A percentile compares a stretch with the other conserved stretches of the same genome.
Evolutionary conservation across 2,797 vertebrate genomes (phyloP).

Genomic region (Bufotes viridis): DNA sequence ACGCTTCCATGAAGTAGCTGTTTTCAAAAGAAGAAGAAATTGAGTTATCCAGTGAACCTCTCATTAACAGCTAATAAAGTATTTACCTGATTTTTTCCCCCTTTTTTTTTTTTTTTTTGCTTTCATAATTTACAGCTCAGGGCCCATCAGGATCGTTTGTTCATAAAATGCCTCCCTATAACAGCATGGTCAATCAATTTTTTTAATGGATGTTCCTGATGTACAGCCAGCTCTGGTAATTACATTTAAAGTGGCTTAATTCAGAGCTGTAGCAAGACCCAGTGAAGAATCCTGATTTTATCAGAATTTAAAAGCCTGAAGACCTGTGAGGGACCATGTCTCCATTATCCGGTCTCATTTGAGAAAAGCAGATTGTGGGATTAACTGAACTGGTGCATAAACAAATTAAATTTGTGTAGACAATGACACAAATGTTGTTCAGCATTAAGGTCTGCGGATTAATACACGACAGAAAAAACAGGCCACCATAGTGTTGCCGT

Average conservation of each 20-base stretch:
- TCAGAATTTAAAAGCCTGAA: constrained; percentile 87
- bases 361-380: constrained; percentile 90
- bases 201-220: constrained; percentile 88
- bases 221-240: constrained; percentile 86
- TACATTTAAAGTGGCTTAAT: constrained; percentile 91
- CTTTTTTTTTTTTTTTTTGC: constrained; percentile 72
- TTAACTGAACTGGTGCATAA: constrained; percentile 85
- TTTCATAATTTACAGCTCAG: constrained; percentile 83
- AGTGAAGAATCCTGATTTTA: constrained; percentile 94
- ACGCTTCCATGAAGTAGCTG: constrained; percentile 91
- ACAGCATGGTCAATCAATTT: constrained; percentile 86
- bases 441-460: constrained; percentile 82
- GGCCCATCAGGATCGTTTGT: constrained; percentile 83
- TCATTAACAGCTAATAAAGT: constrained; percentile 82
- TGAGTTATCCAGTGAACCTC: constrained; percentile 77
- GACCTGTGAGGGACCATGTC: constrained; percentile 79
- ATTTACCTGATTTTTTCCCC: constrained; percentile 77
- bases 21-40: constrained; percentile 74
- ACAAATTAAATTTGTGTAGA: constrained; percentile 87
- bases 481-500: constrained; percentile 70
- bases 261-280: constrained; percentile 94
- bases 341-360: constrained; percentile 82
- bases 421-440: constrained; percentile 83
- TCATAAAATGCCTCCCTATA: constrained; percentile 83
- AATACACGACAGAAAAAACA: constrained; percentile 81